These are phyloP conservation scores for Neomorphus geoffroyi DNA, from an alignment of 2,797 vertebrate genomes.

Conservation along the genomic window DNA sequence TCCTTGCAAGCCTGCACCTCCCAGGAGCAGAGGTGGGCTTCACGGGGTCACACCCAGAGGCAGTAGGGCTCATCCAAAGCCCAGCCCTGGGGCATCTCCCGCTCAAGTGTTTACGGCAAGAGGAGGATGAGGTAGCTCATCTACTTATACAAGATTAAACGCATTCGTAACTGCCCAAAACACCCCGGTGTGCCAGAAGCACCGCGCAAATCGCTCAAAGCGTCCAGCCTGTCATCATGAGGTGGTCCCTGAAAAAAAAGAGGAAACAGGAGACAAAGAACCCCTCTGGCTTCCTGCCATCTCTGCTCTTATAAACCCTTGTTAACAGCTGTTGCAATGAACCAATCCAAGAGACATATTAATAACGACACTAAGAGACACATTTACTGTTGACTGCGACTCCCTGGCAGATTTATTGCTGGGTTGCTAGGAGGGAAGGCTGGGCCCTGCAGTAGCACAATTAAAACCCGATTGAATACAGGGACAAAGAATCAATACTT, in stretches of 20 bases:
- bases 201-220: neutral
- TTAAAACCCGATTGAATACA: constrained; percentile 77
- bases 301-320: constrained; percentile 51
- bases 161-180: neutral
- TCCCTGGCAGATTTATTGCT: constrained; percentile 72
- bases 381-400: constrained; percentile 75
- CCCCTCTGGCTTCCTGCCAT: constrained; percentile 58
- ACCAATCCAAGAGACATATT: constrained; percentile 73
- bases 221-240: neutral
- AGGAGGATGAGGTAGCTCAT: neutral
- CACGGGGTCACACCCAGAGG: neutral
- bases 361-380: constrained; percentile 76
- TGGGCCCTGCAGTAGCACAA: constrained; percentile 62
- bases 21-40: neutral
- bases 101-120: neutral
- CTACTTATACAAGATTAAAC: constrained; percentile 6
- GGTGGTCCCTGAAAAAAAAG: neutral
- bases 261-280: neutral
- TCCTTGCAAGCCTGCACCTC: neutral
- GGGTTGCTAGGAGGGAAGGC: constrained; percentile 68
- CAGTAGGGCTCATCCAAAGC: neutral
- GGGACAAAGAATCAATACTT: constrained; percentile 76
- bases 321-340: constrained; percentile 70
- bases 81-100: neutral
- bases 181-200: accelerated